phyloP scores from a whole-genome alignment of 2,797 vertebrate species.

The Paratrypauchen microcephalus region DNA sequence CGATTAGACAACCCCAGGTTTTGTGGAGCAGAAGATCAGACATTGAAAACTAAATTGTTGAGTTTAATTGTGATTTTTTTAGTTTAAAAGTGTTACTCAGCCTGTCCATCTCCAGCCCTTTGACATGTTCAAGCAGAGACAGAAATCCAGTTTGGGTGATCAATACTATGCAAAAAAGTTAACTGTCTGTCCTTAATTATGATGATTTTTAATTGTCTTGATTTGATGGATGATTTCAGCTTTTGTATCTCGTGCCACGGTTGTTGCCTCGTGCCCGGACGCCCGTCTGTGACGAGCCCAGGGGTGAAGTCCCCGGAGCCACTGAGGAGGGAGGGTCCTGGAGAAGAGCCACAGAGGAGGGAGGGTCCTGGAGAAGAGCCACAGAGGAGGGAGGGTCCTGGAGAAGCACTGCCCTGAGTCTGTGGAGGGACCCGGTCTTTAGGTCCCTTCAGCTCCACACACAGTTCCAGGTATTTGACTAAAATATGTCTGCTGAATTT shows the following conservation, averaged over 20 bases:
- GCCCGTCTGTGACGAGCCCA: background rate
- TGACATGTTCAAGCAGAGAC: too few relatives aligned
- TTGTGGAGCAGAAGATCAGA: too few relatives aligned
- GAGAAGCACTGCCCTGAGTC: slow-evolving; percentile 68
- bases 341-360: slow-evolving; percentile 34
- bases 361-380: slow-evolving; percentile 58
- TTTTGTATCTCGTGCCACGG: slow-evolving; percentile 81
- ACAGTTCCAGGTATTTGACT: slow-evolving; percentile 68
- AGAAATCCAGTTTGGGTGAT: too few relatives aligned
- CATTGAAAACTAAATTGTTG: too few relatives aligned
- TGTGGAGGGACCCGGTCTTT: slow-evolving; percentile 80
- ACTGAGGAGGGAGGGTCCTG: slow-evolving; percentile 41
- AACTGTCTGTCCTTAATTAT: too few relatives aligned
- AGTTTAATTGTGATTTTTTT: too few relatives aligned
- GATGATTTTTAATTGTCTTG: background rate
- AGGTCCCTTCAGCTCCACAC: slow-evolving; percentile 60
- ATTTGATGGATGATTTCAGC: slow-evolving; percentile 48
- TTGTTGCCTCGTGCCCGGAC: slow-evolving; percentile 76
- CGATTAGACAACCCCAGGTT: too few relatives aligned
- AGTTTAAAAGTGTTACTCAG: too few relatives aligned
- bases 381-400: slow-evolving; percentile 48
- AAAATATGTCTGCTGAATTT: background rate
- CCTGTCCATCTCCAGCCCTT: too few relatives aligned
- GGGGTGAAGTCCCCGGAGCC: background rate
- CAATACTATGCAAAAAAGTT: too few relatives aligned